Evolutionary conservation across 2,888 invertebrate species (phyloP), one percentile per base, ranked within the genome.

Genomic region (Nymphalis urticae): DNA sequence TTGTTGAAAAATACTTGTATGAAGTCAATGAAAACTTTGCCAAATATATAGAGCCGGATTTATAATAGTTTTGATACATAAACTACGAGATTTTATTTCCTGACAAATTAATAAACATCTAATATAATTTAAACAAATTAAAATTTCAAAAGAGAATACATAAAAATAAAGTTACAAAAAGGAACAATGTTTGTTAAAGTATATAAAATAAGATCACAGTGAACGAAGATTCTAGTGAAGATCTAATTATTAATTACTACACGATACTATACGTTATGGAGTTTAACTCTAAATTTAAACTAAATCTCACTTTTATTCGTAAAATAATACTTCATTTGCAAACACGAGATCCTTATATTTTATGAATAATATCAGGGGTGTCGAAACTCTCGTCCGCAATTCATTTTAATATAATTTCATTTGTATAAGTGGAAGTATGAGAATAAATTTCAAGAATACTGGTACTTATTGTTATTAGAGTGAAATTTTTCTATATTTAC

Each of bases 291-390:
- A 68, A 59, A 16, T 59, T 21, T 68, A 58, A 58, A 42, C 42
- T 58, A 58, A 42, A 42, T 58, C 58, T 58, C 60, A 68, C 65
- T 68, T 63, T 68, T 36, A 42, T 60, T 61, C 19, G 9, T 51
- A 53, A 53, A 61, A 70, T 68, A 70, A 70, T 72, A 72, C 70
- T 72, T 58, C 48, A 66, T 32, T 62, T 67, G 51, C 50, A n/a
- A 58, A 53, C 48, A 48, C 65, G 72, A 72, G 72, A 72, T 72
- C 71, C 48, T 27, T 62, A 27, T 16, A 24, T 59, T 42, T 63
- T 62, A 62, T 67, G 50, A 67, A 42, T 42, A 19, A n/a, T 10
- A 6, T 42, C 56, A 36, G 42, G 36, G 58, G 58, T 42, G 42
- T 58, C 27, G 32, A 32, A 42, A 42, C 42, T 42, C 13, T 42